phyloP scores from a whole-genome alignment of 2,888 invertebrate genomes.

The Apodemia duryi region DNA sequence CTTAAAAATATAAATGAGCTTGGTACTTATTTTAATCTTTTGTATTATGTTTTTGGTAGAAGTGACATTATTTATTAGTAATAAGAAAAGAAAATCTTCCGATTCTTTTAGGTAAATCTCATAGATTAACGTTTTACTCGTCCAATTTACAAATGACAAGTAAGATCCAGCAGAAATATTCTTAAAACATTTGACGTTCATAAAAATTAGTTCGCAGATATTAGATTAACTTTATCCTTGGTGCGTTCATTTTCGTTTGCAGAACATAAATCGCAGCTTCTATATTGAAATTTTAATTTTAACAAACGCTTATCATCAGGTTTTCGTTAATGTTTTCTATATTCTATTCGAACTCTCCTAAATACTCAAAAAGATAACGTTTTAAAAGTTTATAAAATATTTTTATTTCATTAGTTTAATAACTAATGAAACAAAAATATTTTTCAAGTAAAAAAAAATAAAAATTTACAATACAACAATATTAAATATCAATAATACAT shows the following conservation, averaged over 20 bases:
- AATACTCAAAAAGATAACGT: too few species aligned
- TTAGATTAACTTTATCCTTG: conserved; percentile 2
- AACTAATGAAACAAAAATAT: too few species aligned
- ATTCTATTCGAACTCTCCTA: too few species aligned
- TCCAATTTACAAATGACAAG: conserved; percentile 8
- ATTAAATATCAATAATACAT: too few species aligned
- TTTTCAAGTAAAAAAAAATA: too few species aligned
- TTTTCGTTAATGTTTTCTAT: too few species aligned
- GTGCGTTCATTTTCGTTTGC: not conserved
- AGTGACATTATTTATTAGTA: not conserved
- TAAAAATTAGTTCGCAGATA: conserved; percentile 12
- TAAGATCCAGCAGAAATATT: conserved; percentile 5
- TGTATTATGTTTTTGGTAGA: not conserved
- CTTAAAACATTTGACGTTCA: not conserved
- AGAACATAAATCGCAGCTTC: not conserved
- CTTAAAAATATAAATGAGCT: too few species aligned
- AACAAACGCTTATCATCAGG: not conserved
- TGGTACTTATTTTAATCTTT: too few species aligned
- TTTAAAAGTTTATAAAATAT: too few species aligned
- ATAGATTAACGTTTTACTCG: conserved; percentile 1
- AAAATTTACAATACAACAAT: too few species aligned
- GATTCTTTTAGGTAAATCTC: not conserved
- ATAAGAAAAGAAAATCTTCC: not conserved
- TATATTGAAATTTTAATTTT: not conserved
- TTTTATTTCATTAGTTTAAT: too few species aligned